These are phyloP conservation scores for Mormyrops attenuatus DNA, from an alignment of 2,797 vertebrate species.

Conservation along the genomic window DNA sequence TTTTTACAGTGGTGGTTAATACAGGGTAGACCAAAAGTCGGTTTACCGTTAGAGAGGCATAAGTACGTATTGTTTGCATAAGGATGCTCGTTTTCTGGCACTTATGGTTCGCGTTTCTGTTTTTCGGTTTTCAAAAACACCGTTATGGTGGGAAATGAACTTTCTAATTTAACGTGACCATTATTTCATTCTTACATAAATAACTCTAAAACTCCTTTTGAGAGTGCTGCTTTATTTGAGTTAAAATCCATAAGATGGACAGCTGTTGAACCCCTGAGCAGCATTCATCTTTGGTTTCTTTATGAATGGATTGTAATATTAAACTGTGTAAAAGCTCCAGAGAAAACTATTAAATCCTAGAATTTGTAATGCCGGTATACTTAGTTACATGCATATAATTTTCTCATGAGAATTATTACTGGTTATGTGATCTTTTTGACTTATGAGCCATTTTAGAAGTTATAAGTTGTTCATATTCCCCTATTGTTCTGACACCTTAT, in stretches of 20 bases:
- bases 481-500: not conserved
- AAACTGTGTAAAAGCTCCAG: not conserved
- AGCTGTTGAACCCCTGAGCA: not conserved
- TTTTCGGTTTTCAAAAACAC: not conserved
- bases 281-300: not conserved
- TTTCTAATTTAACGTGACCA: not conserved
- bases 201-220: not conserved
- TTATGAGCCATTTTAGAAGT: not conserved
- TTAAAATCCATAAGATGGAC: not conserved
- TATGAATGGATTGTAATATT: not conserved
- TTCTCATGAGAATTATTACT: slow-evolving; percentile 8
- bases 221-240: not conserved
- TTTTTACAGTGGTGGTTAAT: not conserved
- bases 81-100: not conserved
- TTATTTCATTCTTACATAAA: not conserved
- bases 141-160: not conserved
- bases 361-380: not conserved
- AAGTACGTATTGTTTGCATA: not conserved
- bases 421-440: slow-evolving; percentile 9
- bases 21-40: not conserved
- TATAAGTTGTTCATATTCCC: slow-evolving; percentile 2
- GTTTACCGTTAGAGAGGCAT: not conserved
- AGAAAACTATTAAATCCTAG: not conserved
- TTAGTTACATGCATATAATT: not conserved
- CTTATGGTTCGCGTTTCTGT: not conserved